Percentiles rank a stretch among this genome's conserved stretches.
Conservation (phyloP, 2,797 vertebrate species). For the Alfaro cultratus region DNA sequence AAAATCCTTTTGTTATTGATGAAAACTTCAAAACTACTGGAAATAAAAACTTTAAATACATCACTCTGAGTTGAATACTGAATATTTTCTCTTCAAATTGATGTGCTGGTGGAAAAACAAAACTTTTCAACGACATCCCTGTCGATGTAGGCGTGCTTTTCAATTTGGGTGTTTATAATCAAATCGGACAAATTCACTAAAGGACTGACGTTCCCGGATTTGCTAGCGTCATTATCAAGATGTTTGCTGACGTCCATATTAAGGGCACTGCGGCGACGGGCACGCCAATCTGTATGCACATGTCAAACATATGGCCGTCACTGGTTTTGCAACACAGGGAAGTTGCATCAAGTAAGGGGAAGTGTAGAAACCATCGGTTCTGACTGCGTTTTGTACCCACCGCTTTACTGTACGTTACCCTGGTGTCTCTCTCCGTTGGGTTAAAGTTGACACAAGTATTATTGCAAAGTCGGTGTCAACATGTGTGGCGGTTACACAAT, state of each 20-base stretch:
- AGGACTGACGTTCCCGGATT: not conserved
- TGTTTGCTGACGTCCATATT: not conserved
- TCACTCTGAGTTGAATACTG: not conserved
- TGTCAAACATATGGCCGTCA: not conserved
- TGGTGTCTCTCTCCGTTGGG: not conserved
- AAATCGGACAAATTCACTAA: not conserved
- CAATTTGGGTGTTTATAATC: not conserved
- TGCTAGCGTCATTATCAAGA: not conserved
- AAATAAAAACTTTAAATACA: not conserved
- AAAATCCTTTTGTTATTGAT: not conserved
- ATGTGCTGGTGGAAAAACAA: not conserved
- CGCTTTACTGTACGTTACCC: conserved; percentile 26
- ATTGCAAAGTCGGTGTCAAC: conserved; percentile 40
- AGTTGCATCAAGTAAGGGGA: conserved; percentile 45
- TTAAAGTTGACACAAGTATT: conserved; percentile 20
- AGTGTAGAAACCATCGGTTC: conserved; percentile 50
- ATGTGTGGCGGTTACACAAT: conserved; percentile 2
- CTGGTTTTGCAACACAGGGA: conserved; percentile 58
- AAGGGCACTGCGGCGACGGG: not conserved
- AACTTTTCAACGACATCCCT: not conserved
- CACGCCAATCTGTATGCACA: conserved; percentile 10
- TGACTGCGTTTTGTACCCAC: conserved; percentile 26
- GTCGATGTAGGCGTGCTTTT: not conserved
- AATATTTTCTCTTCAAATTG: not conserved
- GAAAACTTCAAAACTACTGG: not conserved